Evolutionary conservation across 1,140 invertebrate genomes (phyloP), one percentile per base, ranked within the genome.

Genomic region (Hormaphis cornu): DNA sequence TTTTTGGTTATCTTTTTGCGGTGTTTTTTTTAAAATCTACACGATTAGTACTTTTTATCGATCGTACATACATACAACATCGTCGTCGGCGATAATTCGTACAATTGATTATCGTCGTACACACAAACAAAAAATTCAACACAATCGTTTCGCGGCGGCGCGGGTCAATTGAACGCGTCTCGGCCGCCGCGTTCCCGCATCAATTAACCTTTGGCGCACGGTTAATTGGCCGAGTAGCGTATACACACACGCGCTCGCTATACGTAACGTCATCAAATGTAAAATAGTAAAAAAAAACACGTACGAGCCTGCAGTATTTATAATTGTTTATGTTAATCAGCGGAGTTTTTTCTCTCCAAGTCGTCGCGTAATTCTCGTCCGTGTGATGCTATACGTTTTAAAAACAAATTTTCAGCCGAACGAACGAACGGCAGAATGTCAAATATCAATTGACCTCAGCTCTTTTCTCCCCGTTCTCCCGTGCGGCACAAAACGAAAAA

Each of bases 401-500:
- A n/a, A n/a, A n/a, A n/a, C n/a, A n/a, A n/a, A n/a, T n/a, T n/a
- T n/a, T n/a, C n/a, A n/a, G n/a, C n/a, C n/a, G n/a, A n/a, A n/a
- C n/a, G n/a, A n/a, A n/a, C 42, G 44, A 44, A 33, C 61, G 24
- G 28, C 48, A 66, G 28, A 46, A 48, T 50, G 61, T 66, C 61
- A 66, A 66, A 66, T 66, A 66, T 66, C 61, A 66, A 66, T 66
- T 66, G 61, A 66, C 61, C 61, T 66, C 24, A n/a, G n/a, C n/a
- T n/a, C n/a, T n/a, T n/a, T n/a, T n/a, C n/a, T n/a, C 42, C 42
- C 24, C 3, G 61, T 22, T 28, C 26, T 9, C 7, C 40, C 35
- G 26, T 46, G 9, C 46, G 44, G 6, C 44, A 6, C 10, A 30
- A 46, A 20, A 44, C 28, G 7, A 33, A 8, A 46, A 59, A 42